Base-by-base conservation (phyloP, 2,113 vertebrate genomes). In the Dicentrarchus labrax region DNA sequence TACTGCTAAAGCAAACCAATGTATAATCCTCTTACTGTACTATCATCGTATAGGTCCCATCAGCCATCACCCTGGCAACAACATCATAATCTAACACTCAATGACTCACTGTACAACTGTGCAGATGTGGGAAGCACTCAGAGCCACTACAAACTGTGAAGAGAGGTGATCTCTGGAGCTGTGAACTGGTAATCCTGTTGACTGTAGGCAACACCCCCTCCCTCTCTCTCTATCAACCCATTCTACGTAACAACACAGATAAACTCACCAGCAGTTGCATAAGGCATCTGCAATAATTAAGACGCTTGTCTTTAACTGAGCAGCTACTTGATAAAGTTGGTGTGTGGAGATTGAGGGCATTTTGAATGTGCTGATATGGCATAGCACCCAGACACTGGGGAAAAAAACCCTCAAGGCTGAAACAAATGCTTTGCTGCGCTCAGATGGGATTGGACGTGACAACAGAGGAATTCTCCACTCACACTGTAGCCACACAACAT, bases 1-100 rank as follows among this genome's bases (percentile, higher is more conserved):
- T 53, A 30, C 72, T 24, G 64, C 78, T 68, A 70, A 85, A 86
- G 53, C 47, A n/a, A 85, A 80, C 77, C 67, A 51, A 72, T 36
- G 57, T 77, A 82, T 92, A 92, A 94, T 93, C 92, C 91, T 92
- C 88, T 94, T 92, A 92, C 73, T 67, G 38, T 61, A 57, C 70
- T 69, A 73, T 51, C 70, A 82, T 86, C 21, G 41, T 84, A 50
- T 79, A 78, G 80, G 78, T 93, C 80, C 71, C 64, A 65, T 80
- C 85, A 79, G 82, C 70, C 77, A 75, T 89, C 87, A 65, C 86
- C 80, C 86, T 82, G 87, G 91, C 86, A 89, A 91, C 91, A 82
- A 57, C 57, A 77, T 62, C 78, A 41, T 83, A 84, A 89, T 89
- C 85, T 78, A 50, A 82, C 87, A 72, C 66, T 70, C 11, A 67